A percentile compares a stretch with the other conserved stretches of the same genome.
Evolutionary conservation across 2,113 vertebrate genomes (phyloP).

Genomic region (Mesocricetus auratus): DNA sequence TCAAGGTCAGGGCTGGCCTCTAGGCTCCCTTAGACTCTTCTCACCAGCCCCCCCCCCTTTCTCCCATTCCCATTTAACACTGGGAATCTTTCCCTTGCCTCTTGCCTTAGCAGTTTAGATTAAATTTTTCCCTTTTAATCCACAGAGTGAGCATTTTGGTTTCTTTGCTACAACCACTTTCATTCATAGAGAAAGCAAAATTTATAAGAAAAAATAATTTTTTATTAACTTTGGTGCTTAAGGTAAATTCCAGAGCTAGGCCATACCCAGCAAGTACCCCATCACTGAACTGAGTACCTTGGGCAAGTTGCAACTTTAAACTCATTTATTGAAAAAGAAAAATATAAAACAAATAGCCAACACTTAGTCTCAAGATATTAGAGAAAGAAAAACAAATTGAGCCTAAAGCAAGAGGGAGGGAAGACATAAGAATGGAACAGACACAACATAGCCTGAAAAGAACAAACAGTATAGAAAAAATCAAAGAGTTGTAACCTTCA

Average conservation of each 20-base stretch:
- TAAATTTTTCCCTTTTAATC: not conserved
- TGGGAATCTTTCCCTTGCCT: not conserved
- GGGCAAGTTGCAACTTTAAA: not conserved
- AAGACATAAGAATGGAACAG: not conserved
- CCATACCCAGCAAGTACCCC: not conserved
- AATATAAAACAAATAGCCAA: not conserved
- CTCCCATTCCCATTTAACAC: not conserved
- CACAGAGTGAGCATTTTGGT: not conserved
- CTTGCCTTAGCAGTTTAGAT: not conserved
- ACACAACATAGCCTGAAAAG: not conserved
- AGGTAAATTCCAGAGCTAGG: not conserved
- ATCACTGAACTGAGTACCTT: no score
- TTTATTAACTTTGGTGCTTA: not conserved
- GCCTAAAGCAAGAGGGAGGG: not conserved
- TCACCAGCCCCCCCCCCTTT: not conserved
- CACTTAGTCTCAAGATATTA: not conserved
- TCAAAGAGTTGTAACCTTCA: not conserved
- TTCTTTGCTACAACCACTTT: not conserved
- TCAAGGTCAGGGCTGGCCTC: not conserved
- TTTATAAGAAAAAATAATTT: not conserved
- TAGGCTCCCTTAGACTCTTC: not conserved
- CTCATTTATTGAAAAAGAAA: slow-evolving; percentile 7
- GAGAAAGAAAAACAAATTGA: not conserved
- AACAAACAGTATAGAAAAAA: not conserved
- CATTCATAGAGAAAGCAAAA: not conserved